Evolutionary conservation across 2,113 vertebrate species (phyloP).

Genomic region (Siniperca chuatsi): DNA sequence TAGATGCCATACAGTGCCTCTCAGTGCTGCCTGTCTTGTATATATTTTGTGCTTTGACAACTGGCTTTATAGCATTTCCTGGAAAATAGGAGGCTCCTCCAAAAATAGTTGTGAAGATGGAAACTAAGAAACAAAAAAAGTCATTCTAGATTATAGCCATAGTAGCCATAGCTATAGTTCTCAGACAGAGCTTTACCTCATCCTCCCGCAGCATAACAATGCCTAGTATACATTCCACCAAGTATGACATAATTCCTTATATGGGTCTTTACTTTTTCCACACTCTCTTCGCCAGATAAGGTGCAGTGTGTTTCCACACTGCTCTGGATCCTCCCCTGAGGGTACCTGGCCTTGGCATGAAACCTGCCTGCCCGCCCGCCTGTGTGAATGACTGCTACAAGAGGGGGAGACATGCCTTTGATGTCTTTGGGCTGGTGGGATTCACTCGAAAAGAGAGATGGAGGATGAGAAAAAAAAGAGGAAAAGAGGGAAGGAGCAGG

Average conservation of each 20-base stretch:
- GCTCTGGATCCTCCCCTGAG: constrained; percentile 51
- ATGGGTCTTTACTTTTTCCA: constrained; percentile 36
- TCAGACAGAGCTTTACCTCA: constrained; percentile 5
- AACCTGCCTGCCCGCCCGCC: constrained; percentile 23
- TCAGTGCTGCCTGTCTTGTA: constrained; percentile 26
- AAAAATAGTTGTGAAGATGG: constrained; percentile 61
- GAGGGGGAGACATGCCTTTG: constrained; percentile 56
- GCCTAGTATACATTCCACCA: constrained; percentile 44
- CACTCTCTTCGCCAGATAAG: constrained; percentile 33
- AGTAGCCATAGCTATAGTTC: too few relatives aligned
- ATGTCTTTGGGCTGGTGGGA: constrained; percentile 60
- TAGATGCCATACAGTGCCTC: constrained; percentile 21
- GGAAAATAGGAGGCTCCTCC: constrained; percentile 57
- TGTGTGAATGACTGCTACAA: constrained; percentile 37
- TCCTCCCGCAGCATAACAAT: constrained; percentile 41
- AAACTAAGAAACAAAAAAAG: constrained; percentile 47
- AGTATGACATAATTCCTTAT: constrained; percentile 56
- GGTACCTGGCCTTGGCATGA: constrained; percentile 71
- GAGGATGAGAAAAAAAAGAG: constrained; percentile 17
- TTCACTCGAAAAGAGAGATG: constrained; percentile 29
- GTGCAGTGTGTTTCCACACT: constrained; percentile 44
- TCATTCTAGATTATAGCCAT: constrained; percentile 53
- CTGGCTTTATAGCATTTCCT: constrained; percentile 49
- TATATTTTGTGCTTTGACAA: constrained; percentile 47
- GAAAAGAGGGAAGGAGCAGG: background rate